These are phyloP conservation scores for Megalurothrips usitatus DNA, from an alignment of 2,888 invertebrate species.

Conservation along the genomic window DNA sequence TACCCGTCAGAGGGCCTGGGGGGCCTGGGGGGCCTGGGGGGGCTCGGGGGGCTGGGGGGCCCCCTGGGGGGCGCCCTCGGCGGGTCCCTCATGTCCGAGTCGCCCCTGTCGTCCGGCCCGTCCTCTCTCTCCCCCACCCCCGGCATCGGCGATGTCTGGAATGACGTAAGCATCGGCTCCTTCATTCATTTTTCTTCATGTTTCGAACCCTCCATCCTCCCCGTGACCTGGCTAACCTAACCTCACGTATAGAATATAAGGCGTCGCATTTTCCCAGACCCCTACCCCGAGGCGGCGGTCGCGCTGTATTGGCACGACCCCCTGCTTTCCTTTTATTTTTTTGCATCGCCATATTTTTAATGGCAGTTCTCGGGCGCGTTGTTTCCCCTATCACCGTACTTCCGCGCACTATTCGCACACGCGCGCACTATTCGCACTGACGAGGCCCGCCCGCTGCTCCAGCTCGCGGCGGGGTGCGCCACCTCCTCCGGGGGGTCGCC, in stretches of 20 bases:
- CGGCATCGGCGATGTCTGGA: slow-evolving; percentile 21
- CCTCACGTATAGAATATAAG: too few species aligned
- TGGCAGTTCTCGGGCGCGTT: too few species aligned
- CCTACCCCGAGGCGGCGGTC: too few species aligned
- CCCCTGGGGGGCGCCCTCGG: background rate
- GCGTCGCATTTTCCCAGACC: too few species aligned
- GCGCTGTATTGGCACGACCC: background rate
- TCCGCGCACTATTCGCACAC: too few species aligned
- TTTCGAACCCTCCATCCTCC: too few species aligned
- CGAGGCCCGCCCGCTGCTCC: background rate
- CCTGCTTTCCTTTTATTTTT: background rate
- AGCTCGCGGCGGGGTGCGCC: slow-evolving; percentile 10
- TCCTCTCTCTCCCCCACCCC: slow-evolving; percentile 13
- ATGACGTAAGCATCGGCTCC: slow-evolving; percentile 13
- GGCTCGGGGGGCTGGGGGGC: slow-evolving; percentile 1
- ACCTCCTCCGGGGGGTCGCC: background rate
- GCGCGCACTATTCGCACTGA: too few species aligned
- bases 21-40: background rate
- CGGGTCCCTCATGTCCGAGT: background rate
- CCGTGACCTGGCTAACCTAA: too few species aligned
- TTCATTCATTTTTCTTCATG: too few species aligned
- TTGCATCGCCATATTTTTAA: too few species aligned
- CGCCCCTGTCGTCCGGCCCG: slow-evolving; percentile 10
- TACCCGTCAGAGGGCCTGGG: background rate
- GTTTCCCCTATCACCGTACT: too few species aligned